Base-by-base conservation (phyloP, 2,113 vertebrate genomes). In the Pan paniscus region DNA sequence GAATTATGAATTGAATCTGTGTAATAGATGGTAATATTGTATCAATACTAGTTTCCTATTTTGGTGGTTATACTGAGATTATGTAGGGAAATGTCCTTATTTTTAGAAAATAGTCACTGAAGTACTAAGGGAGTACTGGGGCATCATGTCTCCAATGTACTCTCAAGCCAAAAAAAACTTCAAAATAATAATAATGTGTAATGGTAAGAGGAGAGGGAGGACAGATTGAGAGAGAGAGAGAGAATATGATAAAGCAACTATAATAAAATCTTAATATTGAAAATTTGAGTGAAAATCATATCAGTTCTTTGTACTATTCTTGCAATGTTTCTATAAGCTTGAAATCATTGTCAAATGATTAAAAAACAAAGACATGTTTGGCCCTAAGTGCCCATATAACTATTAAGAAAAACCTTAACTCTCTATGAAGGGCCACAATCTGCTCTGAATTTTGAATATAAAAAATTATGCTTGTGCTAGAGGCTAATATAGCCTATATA, bases 61-160 rank as follows among this genome's bases (percentile, higher is more conserved):
- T 50, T 84, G 30, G 43, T 75, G 6, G 7, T 59, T 61, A 38
- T 46, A 55, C 1, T 35, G 40, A 50, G 0, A 25, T 70, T 32
- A 72, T 30, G 17, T 30, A 68, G 46, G 46, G 83, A 16, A 88
- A 80, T 12, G 2, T 38, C 43, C 40, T 90, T 73, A 40, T 43
- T 57, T 94, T 64, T 78, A 80, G 52, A 67, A 96, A 85, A 94
- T 9, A 79, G 4, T 81, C 43, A 35, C 2, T 96, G n/a, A 85
- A 70, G 12, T 43, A 48, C 8, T 89, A 82, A 94, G 25, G 61
- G 23, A 57, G 22, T 64, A 73, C 30, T 30, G 20, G 13, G 6
- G 16, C 6, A 67, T 12, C 8, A 5, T 52, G 75, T 68, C 52
- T 93, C 13, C 35, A 73, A 93, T 68, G 91, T 67, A 80, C 20